Percentiles rank a stretch among this genome's conserved stretches.
Evolutionary conservation across 2,113 vertebrate genomes (phyloP).

Genomic region (Glareola pratincola): DNA sequence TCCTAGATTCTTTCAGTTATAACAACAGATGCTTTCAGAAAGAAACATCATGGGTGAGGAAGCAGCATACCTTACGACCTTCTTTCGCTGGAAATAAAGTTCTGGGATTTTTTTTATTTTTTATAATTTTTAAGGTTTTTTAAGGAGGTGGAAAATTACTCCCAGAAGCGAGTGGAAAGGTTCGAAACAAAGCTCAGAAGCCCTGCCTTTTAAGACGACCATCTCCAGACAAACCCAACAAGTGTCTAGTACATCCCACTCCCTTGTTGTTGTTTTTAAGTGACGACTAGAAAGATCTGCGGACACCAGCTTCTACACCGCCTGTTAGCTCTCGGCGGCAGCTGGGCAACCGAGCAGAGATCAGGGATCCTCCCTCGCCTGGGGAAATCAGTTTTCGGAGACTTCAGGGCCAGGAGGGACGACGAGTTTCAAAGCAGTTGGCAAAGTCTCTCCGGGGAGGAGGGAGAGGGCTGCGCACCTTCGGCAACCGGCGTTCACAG

Average conservation of each 20-base stretch:
- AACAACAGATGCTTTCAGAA: not conserved
- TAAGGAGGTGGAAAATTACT: not conserved
- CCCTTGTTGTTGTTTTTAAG: not conserved
- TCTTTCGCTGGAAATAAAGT: not conserved
- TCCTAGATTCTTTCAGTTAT: not conserved
- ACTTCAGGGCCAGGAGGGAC: not conserved
- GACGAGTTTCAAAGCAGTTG: not conserved
- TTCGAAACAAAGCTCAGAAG: not conserved
- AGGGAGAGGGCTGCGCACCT: not conserved
- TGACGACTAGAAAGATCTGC: conserved; percentile 11
- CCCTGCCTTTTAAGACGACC: not conserved
- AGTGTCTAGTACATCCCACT: not conserved
- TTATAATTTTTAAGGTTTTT: not conserved
- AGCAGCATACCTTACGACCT: not conserved
- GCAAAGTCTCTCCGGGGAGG: not conserved
- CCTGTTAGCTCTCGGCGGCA: not conserved
- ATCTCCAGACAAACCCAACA: conserved; percentile 43
- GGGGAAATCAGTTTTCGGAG: not conserved
- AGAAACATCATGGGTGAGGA: rapidly evolving
- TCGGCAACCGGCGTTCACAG: not conserved
- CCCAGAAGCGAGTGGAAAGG: not conserved
- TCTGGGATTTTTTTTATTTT: not conserved
- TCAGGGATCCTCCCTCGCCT: not conserved
- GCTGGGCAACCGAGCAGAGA: not conserved
- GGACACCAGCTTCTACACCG: not conserved